Evolutionary conservation across 2,888 invertebrate species (phyloP).

Genomic region (Doris montereyensis): DNA sequence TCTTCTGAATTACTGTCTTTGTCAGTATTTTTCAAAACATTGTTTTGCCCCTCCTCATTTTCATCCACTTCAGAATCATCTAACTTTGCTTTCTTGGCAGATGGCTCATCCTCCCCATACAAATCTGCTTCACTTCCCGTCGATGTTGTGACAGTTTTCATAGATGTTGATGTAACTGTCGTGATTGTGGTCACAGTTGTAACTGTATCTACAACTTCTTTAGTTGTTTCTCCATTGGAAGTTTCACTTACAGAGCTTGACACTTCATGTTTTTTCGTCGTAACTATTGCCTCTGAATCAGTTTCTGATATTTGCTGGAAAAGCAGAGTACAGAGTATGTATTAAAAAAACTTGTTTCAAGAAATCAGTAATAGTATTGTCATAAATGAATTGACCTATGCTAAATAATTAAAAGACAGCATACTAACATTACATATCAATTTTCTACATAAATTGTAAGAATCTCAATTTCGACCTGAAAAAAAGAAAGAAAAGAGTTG

Average conservation of each 20-base stretch:
- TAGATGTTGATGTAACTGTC: slow-evolving; percentile 47
- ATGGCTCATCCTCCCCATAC: slow-evolving; percentile 45
- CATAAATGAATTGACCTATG: no score
- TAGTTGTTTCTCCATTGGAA: slow-evolving; percentile 23
- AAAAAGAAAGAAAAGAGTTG: no score
- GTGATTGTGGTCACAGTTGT: slow-evolving; percentile 44
- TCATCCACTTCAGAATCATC: slow-evolving; percentile 42
- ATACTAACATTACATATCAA: no score
- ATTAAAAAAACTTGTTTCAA: no score
- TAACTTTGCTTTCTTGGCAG: slow-evolving; percentile 47
- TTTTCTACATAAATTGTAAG: no score
- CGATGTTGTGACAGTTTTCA: slow-evolving; percentile 48
- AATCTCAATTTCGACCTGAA: no score
- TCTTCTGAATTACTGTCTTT: slow-evolving; percentile 1
- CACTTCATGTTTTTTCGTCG: no score
- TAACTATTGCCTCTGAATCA: slow-evolving; percentile 34
- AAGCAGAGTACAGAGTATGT: no score
- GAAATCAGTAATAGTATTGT: no score
- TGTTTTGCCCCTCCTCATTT: slow-evolving; percentile 19
- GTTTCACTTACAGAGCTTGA: slow-evolving; percentile 29
- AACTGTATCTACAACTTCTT: slow-evolving; percentile 47
- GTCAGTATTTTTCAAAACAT: background rate
- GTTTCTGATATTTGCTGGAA: slow-evolving; percentile 22
- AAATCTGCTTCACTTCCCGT: background rate
- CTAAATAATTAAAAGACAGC: no score